A percentile compares a stretch with the other conserved stretches of the same genome.
Conservation (phyloP, 2,113 vertebrate species). For the Labrus mixtus region DNA sequence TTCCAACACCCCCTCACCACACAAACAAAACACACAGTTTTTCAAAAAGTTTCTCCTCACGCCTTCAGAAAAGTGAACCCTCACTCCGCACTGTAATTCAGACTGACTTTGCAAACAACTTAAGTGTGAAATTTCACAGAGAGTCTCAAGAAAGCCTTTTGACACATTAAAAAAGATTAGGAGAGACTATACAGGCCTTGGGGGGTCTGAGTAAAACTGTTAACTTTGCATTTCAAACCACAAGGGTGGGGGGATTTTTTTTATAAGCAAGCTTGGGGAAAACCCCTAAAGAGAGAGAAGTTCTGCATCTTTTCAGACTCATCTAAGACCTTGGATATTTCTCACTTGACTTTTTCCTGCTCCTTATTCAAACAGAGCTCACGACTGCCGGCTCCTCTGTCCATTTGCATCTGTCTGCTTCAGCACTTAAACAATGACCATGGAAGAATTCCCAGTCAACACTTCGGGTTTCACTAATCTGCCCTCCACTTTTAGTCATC, state of each 20-base stretch:
- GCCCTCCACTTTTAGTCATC: conserved; percentile 1
- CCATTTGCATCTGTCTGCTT: conserved; percentile 60
- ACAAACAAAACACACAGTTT: conserved; percentile 46
- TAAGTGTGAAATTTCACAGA: conserved; percentile 83
- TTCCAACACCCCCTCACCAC: conserved; percentile 4
- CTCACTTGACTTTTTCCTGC: conserved; percentile 60
- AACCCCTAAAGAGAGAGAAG: conserved; percentile 73
- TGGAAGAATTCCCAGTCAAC: conserved; percentile 48
- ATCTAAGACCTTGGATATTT: conserved; percentile 71
- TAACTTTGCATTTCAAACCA: conserved; percentile 84
- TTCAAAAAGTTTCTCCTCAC: conserved; percentile 66
- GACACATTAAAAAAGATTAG: conserved; percentile 86
- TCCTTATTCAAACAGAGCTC: conserved; percentile 42
- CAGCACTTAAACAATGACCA: conserved; percentile 52
- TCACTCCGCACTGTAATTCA: conserved; percentile 72
- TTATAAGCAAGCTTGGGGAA: conserved; percentile 69
- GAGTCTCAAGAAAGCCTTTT: conserved; percentile 81
- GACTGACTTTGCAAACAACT: conserved; percentile 82
- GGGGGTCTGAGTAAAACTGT: conserved; percentile 78
- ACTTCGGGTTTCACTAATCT: conserved; percentile 12
- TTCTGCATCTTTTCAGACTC: conserved; percentile 71
- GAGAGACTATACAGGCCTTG: conserved; percentile 79
- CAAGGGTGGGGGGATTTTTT: conserved; percentile 58
- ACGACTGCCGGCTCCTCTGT: conserved; percentile 2
- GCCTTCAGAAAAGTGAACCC: conserved; percentile 70